phyloP scores from a whole-genome alignment of 2,113 vertebrate genomes.

The Corapipo altera region DNA sequence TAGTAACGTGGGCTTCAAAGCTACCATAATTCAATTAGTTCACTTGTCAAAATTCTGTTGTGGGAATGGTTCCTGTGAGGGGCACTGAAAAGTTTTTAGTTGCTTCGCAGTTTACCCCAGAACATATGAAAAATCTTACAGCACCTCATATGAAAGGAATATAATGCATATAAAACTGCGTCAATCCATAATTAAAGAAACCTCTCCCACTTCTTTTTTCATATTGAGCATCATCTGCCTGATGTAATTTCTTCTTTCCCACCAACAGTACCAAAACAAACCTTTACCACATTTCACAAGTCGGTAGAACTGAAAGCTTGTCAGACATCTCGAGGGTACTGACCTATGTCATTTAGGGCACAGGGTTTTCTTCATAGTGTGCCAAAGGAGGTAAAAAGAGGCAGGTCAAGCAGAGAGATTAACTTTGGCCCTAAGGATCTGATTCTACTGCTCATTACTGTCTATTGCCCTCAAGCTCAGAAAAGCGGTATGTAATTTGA shows the following conservation, averaged over 20 bases:
- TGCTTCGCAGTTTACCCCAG: not conserved
- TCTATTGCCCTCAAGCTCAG: not conserved
- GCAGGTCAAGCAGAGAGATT: not conserved
- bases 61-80: not conserved
- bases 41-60: not conserved
- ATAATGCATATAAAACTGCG: not conserved
- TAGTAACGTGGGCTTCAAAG: not conserved
- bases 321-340: not conserved
- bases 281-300: not conserved
- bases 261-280: constrained; percentile 7
- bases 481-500: not conserved
- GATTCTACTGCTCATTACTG: not conserved
- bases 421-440: not conserved
- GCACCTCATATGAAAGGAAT: not conserved
- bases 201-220: constrained; percentile 3
- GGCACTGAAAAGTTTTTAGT: not conserved
- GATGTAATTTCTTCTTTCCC: constrained; percentile 19
- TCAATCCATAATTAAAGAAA: not conserved
- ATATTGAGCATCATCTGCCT: not conserved
- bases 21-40: not conserved
- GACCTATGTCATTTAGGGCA: not conserved
- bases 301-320: not conserved
- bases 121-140: not conserved
- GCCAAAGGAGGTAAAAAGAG: not conserved
- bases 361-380: not conserved